Percentiles rank a stretch among this genome's conserved stretches.
Evolutionary conservation across 2,888 invertebrate genomes (phyloP).

Genomic region (Rhagium mordax): DNA sequence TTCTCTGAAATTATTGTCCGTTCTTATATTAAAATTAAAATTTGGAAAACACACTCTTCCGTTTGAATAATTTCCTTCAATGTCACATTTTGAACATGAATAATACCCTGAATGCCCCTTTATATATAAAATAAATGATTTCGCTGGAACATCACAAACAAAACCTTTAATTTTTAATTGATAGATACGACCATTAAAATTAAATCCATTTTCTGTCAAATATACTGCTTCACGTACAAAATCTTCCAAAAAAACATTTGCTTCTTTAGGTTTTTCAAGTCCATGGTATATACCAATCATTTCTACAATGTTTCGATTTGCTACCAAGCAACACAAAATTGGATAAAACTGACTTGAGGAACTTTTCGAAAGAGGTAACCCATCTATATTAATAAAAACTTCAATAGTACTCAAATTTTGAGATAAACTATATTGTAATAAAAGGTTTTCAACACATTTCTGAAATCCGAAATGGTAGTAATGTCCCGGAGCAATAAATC

Average conservation of each 20-base stretch:
- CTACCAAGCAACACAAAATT: slow-evolving; percentile 30
- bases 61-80: slow-evolving; percentile 19
- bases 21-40: slow-evolving; percentile 8
- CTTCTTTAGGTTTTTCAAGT: slow-evolving; percentile 20
- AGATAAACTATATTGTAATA: not conserved
- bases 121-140: slow-evolving; percentile 29
- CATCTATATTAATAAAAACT: slow-evolving; percentile 23
- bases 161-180: slow-evolving; percentile 19
- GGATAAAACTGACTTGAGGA: slow-evolving; percentile 29
- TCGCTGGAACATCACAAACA: no score
- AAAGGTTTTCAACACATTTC: slow-evolving; percentile 26
- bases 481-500: slow-evolving; percentile 19
- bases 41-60: slow-evolving; percentile 20
- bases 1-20: slow-evolving; percentile 15
- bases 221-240: slow-evolving; percentile 29
- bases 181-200: slow-evolving; percentile 20
- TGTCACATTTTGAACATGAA: slow-evolving; percentile 36
- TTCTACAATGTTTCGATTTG: slow-evolving; percentile 25
- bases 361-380: slow-evolving; percentile 13
- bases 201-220: slow-evolving; percentile 32
- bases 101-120: slow-evolving; percentile 37
- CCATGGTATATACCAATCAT: slow-evolving; percentile 41
- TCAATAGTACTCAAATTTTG: not conserved
- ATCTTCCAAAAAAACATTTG: slow-evolving; percentile 33
- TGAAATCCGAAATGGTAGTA: slow-evolving; percentile 33